Conservation (phyloP, 2,888 invertebrate genomes). For the Cantharis lateralis region DNA sequence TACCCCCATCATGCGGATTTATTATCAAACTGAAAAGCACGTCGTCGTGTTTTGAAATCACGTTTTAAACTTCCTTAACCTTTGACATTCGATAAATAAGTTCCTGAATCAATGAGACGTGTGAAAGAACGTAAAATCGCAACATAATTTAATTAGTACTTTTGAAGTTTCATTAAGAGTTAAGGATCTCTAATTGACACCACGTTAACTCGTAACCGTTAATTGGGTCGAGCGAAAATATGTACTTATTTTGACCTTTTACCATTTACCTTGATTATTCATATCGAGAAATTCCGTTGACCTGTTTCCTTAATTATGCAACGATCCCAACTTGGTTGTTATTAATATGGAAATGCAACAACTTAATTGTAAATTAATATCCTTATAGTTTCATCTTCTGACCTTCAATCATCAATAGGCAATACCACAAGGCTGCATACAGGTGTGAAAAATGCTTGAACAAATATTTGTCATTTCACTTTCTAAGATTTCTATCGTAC, state of each 20-base stretch:
- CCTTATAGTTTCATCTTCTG: neutral
- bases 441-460: neutral
- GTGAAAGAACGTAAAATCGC: neutral
- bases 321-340: neutral
- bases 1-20: neutral
- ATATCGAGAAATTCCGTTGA: neutral
- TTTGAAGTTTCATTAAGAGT: neutral
- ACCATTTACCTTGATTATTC: conserved; percentile 2
- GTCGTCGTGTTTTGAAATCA: neutral
- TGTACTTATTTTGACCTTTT: neutral
- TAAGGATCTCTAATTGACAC: neutral
- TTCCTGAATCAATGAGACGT: neutral
- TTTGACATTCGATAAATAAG: neutral
- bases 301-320: neutral
- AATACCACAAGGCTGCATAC: neutral
- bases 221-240: neutral
- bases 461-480: neutral
- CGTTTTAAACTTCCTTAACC: neutral
- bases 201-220: neutral
- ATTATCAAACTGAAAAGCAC: neutral
- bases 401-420: neutral
- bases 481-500: neutral
- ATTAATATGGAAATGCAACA: neutral
- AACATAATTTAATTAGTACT: neutral
- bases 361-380: neutral